Conservation (phyloP, 2,888 invertebrate genomes). For the Macaria notata region DNA sequence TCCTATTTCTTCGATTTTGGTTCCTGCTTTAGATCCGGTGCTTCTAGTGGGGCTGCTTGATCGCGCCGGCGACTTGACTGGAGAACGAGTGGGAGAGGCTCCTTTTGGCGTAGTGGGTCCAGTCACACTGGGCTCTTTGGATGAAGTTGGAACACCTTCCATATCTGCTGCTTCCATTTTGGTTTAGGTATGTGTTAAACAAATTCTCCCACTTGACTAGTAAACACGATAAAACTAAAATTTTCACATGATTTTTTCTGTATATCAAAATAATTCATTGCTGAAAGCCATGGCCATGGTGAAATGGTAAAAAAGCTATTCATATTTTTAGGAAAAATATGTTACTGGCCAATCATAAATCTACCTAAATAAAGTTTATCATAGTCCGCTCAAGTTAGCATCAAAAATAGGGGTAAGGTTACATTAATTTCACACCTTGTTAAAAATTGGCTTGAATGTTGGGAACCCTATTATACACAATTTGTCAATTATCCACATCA, state of each 20-base stretch:
- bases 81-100: constrained; percentile 1
- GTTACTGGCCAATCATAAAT: neutral
- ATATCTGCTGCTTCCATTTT: constrained; percentile 25
- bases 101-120: constrained; percentile 7
- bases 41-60: neutral
- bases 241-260: constrained; percentile 41
- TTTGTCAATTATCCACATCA: no score
- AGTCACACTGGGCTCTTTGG: constrained; percentile 12
- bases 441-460: no score
- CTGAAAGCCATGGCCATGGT: constrained; percentile 51
- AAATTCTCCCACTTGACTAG: neutral
- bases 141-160: constrained; percentile 16
- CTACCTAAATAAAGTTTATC: neutral
- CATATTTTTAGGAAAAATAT: no score
- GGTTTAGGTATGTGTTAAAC: neutral
- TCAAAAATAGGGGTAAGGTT: no score
- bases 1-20: constrained; percentile 32
- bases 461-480: no score
- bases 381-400: no score
- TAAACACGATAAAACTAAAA: constrained; percentile 24
- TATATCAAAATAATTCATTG: constrained; percentile 19
- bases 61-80: constrained; percentile 7
- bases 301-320: constrained; percentile 41
- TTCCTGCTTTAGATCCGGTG: constrained; percentile 7
- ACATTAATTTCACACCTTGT: no score